Evolutionary conservation across 2,113 vertebrate genomes (phyloP).

Genomic region (Ceyx cyanopectus): DNA sequence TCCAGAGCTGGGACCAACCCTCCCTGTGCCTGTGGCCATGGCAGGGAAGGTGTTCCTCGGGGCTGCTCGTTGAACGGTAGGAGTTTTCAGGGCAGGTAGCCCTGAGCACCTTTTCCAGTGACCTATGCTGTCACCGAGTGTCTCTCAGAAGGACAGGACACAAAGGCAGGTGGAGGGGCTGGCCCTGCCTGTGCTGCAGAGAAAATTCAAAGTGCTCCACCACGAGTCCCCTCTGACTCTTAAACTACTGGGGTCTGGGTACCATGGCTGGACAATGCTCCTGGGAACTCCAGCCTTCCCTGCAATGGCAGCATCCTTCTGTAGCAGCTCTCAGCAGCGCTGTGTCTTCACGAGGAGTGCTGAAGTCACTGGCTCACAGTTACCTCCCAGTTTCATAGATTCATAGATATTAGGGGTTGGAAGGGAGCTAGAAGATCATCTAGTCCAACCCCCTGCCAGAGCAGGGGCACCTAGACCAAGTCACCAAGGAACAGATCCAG

Average conservation of each 20-base stretch:
- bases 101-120: background rate
- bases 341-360: accelerated
- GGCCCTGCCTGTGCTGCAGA: background rate
- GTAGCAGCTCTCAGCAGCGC: background rate
- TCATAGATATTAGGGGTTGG: too few species aligned
- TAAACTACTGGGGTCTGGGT: background rate
- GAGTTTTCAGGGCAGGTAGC: background rate
- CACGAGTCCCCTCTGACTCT: background rate
- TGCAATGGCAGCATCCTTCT: background rate
- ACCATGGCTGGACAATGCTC: accelerated
- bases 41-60: background rate
- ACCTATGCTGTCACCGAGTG: background rate
- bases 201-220: background rate
- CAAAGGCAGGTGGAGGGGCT: background rate
- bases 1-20: background rate
- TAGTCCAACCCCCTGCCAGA: too few species aligned
- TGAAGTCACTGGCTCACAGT: background rate
- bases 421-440: too few species aligned
- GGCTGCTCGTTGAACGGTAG: background rate
- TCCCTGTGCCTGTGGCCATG: background rate
- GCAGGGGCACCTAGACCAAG: too few species aligned
- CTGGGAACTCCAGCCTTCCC: background rate
- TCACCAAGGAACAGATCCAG: too few species aligned
- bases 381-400: background rate
- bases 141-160: background rate